Evolutionary conservation across 2,797 vertebrate genomes (phyloP).

Genomic region (Platyrinchus mystaceus): DNA sequence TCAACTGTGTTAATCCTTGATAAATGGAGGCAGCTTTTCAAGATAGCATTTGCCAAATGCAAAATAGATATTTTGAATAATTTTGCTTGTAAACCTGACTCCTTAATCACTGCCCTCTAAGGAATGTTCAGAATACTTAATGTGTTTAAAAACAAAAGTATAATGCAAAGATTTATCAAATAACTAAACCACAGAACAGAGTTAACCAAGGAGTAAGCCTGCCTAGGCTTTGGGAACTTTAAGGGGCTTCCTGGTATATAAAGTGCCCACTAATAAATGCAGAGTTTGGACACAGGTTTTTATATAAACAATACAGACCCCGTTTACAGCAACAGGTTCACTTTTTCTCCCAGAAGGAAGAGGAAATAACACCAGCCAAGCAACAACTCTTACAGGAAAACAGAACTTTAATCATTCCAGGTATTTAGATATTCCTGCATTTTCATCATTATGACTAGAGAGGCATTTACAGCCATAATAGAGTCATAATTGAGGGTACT

Average conservation of each 20-base stretch:
- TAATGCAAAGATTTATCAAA: not conserved
- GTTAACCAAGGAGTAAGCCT: not conserved
- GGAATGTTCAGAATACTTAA: not conserved
- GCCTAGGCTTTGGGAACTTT: not conserved
- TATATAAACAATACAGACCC: not conserved
- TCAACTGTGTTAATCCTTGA: not conserved
- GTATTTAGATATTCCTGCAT: not conserved
- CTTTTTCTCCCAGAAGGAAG: not conserved
- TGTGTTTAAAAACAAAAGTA: not conserved
- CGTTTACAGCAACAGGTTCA: not conserved
- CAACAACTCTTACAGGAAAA: not conserved
- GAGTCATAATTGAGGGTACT: not conserved
- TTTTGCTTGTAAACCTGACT: not conserved
- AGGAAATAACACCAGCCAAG: not conserved
- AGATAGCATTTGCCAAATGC: not conserved
- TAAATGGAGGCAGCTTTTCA: not conserved
- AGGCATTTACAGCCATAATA: not conserved
- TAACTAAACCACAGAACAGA: not conserved
- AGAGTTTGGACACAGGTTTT: not conserved
- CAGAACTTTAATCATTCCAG: not conserved
- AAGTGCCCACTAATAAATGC: not conserved
- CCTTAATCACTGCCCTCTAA: not conserved
- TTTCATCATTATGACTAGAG: not conserved
- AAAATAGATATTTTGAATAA: not conserved
- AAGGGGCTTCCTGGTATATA: not conserved